A percentile compares a stretch with the other conserved stretches of the same genome.
These are phyloP conservation scores for Pseudomyrmex pallidus DNA, from an alignment of 1,140 invertebrate genomes.

Conservation along the genomic window DNA sequence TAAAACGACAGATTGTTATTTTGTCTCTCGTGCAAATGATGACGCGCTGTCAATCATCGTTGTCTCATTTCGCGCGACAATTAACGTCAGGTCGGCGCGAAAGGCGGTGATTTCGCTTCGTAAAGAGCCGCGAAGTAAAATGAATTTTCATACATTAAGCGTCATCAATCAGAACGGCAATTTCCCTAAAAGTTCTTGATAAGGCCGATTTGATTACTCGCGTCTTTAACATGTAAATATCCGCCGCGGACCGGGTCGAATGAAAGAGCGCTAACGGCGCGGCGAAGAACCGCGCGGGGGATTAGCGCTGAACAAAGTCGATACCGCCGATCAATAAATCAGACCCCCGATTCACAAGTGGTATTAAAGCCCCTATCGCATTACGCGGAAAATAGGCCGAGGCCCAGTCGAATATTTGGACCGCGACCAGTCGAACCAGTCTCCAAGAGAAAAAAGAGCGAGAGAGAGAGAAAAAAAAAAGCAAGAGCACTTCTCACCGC, in stretches of 20 bases:
- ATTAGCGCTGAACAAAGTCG: conserved; percentile 71
- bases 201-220: conserved; percentile 64
- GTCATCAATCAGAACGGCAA: conserved; percentile 23
- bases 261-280: conserved; percentile 52
- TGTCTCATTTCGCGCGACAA: no score
- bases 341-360: conserved; percentile 65
- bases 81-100: no score
- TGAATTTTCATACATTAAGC: neutral
- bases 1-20: no score
- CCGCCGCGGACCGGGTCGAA: conserved; percentile 44
- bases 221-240: conserved; percentile 60
- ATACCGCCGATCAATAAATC: conserved; percentile 73
- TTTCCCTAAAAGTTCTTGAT: conserved; percentile 56
- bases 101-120: neutral
- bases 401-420: conserved; percentile 68
- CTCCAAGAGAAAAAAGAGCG: conserved; percentile 5
- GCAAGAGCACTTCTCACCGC: conserved; percentile 59
- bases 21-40: no score
- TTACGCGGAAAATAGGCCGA: conserved; percentile 74
- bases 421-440: conserved; percentile 78
- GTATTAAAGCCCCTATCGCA: conserved; percentile 70
- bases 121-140: neutral
- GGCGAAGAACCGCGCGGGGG: conserved; percentile 28
- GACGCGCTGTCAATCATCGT: no score
- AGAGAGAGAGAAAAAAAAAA: conserved; percentile 10